Conservation (phyloP, 2,797 vertebrate genomes). For the Gymnodraco acuticeps region DNA sequence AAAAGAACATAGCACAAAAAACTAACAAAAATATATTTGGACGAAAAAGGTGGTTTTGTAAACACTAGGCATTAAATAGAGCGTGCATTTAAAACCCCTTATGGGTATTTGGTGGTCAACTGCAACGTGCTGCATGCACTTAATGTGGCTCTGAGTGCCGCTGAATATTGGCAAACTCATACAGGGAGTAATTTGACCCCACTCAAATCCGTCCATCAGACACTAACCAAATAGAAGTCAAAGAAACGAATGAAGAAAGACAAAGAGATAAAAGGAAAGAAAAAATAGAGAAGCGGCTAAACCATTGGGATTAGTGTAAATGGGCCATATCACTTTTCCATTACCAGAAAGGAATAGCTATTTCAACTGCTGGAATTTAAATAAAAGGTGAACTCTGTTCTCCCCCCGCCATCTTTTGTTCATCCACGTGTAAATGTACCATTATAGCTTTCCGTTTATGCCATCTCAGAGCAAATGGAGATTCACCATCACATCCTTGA, state of each 20-base stretch:
- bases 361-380: constrained; percentile 75
- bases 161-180: constrained; percentile 45
- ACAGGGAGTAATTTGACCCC: constrained; percentile 68
- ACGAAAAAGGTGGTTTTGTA: constrained; percentile 9
- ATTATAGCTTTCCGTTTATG: constrained; percentile 37
- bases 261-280: constrained; percentile 55
- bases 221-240: constrained; percentile 70
- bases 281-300: constrained; percentile 64
- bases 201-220: constrained; percentile 74
- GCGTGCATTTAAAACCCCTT: constrained; percentile 48
- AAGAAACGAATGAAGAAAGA: constrained; percentile 64
- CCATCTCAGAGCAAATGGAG: constrained; percentile 75
- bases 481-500: constrained; percentile 71
- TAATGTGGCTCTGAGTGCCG: constrained; percentile 54
- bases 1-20: constrained; percentile 7
- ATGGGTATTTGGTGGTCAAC: constrained; percentile 54
- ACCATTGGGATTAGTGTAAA: constrained; percentile 83
- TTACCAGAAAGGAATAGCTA: constrained; percentile 78
- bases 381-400: constrained; percentile 74
- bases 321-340: constrained; percentile 81
- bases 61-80: constrained; percentile 47
- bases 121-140: constrained; percentile 43
- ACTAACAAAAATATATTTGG: constrained; percentile 14
- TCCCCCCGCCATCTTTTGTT: constrained; percentile 52
- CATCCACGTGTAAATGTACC: constrained; percentile 66